Percentiles rank a stretch among this genome's conserved stretches.
Conservation (phyloP, 2,797 vertebrate genomes). For the Zonotrichia albicollis region DNA sequence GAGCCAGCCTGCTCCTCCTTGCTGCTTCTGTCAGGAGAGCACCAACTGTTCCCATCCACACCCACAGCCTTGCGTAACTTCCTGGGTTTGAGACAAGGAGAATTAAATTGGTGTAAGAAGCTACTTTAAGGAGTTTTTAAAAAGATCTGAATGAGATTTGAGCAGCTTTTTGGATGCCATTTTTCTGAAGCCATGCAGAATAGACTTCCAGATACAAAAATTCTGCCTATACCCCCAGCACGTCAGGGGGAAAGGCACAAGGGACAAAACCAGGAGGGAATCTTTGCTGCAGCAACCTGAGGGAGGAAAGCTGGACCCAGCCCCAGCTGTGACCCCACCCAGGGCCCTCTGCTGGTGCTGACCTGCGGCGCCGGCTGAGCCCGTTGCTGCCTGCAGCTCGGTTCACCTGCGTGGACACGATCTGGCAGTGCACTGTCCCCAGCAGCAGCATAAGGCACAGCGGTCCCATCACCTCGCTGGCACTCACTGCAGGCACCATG, state of each 20-base stretch:
- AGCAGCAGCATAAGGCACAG: conserved; percentile 96
- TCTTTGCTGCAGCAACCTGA: not conserved
- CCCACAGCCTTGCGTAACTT: conserved; percentile 76
- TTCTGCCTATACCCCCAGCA: not conserved
- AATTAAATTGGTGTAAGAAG: not conserved
- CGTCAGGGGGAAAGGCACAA: not conserved
- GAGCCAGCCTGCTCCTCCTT: conserved; percentile 62
- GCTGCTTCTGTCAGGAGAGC: conserved; percentile 62
- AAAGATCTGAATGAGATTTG: not conserved
- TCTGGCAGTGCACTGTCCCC: conserved; percentile 98
- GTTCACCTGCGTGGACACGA: conserved; percentile 93
- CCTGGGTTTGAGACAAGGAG: conserved; percentile 59
- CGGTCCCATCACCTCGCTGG: conserved; percentile 89
- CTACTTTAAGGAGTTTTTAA: not conserved
- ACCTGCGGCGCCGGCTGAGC: conserved; percentile 87
- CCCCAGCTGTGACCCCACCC: not conserved
- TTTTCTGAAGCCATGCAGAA: not conserved
- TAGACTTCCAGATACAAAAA: not conserved
- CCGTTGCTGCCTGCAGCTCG: conserved; percentile 78
- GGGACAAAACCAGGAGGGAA: not conserved
- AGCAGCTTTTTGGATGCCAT: not conserved
- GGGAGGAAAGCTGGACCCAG: rapidly evolving
- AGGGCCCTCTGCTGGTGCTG: not conserved
- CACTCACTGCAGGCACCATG: conserved; percentile 84
- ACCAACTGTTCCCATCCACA: conserved; percentile 64